These are phyloP conservation scores for Ifrita kowaldi DNA, from an alignment of 2,113 vertebrate species.

Conservation along the genomic window DNA sequence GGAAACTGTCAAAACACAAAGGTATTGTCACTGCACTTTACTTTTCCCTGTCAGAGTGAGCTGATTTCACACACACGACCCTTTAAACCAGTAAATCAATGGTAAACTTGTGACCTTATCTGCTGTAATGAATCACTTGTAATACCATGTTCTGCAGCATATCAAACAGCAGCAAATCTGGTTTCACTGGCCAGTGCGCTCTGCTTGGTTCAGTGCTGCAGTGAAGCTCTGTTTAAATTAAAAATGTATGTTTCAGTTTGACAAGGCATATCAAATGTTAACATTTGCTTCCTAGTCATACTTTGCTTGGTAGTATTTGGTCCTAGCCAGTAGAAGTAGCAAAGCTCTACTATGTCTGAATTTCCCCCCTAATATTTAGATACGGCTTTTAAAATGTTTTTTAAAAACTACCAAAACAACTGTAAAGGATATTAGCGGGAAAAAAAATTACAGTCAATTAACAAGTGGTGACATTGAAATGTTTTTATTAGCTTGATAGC, in stretches of 20 bases:
- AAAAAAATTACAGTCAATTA: background rate
- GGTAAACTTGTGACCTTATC: background rate
- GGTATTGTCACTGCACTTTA: background rate
- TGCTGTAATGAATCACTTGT: background rate
- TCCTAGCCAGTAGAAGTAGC: background rate
- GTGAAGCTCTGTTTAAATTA: background rate
- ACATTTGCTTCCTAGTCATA: background rate
- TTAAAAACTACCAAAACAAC: background rate
- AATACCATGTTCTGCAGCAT: background rate
- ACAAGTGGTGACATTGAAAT: background rate
- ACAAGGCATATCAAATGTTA: background rate
- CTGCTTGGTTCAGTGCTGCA: background rate
- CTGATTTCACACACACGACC: background rate
- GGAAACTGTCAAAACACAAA: background rate
- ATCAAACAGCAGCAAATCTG: background rate
- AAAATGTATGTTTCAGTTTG: background rate
- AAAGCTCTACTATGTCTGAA: background rate
- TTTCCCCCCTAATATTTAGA: background rate
- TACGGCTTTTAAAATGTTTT: background rate
- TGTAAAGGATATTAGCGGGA: background rate
- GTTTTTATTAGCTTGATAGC: background rate
- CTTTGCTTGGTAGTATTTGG: background rate
- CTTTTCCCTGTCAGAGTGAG: background rate
- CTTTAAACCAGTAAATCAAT: conserved; percentile 40
- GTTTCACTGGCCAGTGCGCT: background rate